Evolutionary conservation across 2,113 vertebrate species (phyloP), one percentile per base, ranked within the genome.

Genomic region (Emberiza fucata): DNA sequence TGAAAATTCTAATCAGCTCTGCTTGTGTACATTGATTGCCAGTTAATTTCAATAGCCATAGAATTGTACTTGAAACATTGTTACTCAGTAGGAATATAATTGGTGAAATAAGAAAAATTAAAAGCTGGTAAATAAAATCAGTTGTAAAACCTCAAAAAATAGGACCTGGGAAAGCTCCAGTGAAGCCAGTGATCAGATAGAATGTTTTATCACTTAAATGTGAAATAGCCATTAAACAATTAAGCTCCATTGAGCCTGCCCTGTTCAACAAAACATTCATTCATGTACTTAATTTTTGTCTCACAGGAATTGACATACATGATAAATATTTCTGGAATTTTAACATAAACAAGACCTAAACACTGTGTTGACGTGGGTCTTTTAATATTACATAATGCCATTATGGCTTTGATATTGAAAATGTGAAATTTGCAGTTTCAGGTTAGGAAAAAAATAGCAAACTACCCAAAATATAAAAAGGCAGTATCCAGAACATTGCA

Each of bases 281-380:
- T 75, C 8, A 54, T 16, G 19, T 56, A 2, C 12, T 35, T 64
- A 18, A 68, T 35, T 82, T 79, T 53, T 21, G 5, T 69, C 14
- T 45, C n/a, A 53, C 27, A 60, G 12, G 13, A 93, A 51, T 20
- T 60, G 14, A 85, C 1, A 48, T 22, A 10, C 4, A 51, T 33
- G 14, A 28, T 19, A 64, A 76, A 29, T 72, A 56, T 57, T 60
- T 66, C 59, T 14, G 3, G 6, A 83, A 53, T 16, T n/a, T 29
- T 54, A 59, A 35, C 20, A 33, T 28, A 78, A 81, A 25, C 9
- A 45, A 16, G 13, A 81, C 45, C 3, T 22, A 57, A 87, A 17
- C 2, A 54, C 8, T 54, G 29, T 45, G 6, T 81, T 64, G 7
- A 27, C 4, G 0, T 39, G 4, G 14, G 2, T 2, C 14, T 57